These are phyloP conservation scores for Eueides isabella DNA, from an alignment of 1,140 invertebrate species.

Conservation along the genomic window DNA sequence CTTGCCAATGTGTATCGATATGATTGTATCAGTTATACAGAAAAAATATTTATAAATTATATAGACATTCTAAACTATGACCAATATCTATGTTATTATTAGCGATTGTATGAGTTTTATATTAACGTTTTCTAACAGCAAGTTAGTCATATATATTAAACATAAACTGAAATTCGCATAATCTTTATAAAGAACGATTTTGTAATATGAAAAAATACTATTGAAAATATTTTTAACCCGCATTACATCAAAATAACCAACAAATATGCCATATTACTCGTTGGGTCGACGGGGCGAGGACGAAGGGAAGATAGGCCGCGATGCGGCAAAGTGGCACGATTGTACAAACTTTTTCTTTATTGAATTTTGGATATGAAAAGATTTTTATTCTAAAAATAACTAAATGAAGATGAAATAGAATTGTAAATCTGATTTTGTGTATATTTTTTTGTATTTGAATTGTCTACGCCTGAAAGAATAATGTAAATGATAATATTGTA, in stretches of 20 bases:
- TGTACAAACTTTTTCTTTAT: slow-evolving; percentile 10
- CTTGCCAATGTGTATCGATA: not conserved
- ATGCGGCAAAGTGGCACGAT: slow-evolving; percentile 7
- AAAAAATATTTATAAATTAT: too few relatives aligned
- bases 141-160: not conserved
- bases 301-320: slow-evolving; percentile 9
- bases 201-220: not conserved
- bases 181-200: not conserved
- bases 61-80: not conserved
- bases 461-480: not conserved
- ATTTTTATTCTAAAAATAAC: slow-evolving; percentile 15
- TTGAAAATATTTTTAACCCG: slow-evolving; percentile 10
- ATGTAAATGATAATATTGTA: not conserved
- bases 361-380: slow-evolving; percentile 12
- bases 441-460: not conserved
- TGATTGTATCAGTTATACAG: not conserved
- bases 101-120: too few relatives aligned
- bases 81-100: not conserved
- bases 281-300: slow-evolving; percentile 1
- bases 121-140: too few relatives aligned
- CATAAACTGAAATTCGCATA: not conserved
- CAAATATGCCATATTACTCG: not conserved
- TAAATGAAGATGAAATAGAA: slow-evolving; percentile 12
- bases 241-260: slow-evolving; percentile 6
- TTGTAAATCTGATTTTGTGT: slow-evolving; percentile 12